Evolutionary conservation across 2,888 invertebrate species (phyloP), one percentile per base, ranked within the genome.

Genomic region (Drosophila meridiana): DNA sequence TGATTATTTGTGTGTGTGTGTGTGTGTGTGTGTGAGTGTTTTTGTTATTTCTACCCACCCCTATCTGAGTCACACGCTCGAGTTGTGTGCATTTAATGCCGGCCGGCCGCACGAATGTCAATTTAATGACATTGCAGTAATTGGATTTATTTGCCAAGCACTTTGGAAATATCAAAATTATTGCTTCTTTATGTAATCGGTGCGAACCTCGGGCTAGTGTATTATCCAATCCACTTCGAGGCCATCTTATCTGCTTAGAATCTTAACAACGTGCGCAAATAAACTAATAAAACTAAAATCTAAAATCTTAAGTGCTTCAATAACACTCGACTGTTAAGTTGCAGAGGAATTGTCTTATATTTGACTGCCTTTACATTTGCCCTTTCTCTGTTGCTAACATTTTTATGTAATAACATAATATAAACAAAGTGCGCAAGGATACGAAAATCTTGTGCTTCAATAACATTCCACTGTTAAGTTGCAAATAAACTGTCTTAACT

Each of bases 11-110:
- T 36, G 28, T 9, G n/a, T 43, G 43, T 7, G 6, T n/a, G 13
- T 45, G 42, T 26, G 26, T 43, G 20, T 40, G 14, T 40, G 20
- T 14, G 38, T 13, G 11, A 4, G 3, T 13, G 13, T 13, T 13
- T 3, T 38, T 13, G 11, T 36, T 53, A 9, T 38, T 55, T 36
- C 9, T 26, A 26, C 63, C 32, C 20, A n/a, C 56, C 53, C 55
- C 9, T 13, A 57, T 30, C 36, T 78, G 61, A 78, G 34, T 78
- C 74, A 78, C 20, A 26, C 5, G 28, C 38, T 63, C 32, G 45
- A 57, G 62, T 57, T 11, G n/a, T n/a, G 26, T 32, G 28, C 52
- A 57, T 42, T 53, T 48, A 0, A 26, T 55, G 32, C 50, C 43
- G 59, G 5, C 55, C 8, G 28, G 48, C 58, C 48, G 47, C 14